Conservation (phyloP, 2,888 invertebrate genomes). For the Silvanus unidentatus region DNA sequence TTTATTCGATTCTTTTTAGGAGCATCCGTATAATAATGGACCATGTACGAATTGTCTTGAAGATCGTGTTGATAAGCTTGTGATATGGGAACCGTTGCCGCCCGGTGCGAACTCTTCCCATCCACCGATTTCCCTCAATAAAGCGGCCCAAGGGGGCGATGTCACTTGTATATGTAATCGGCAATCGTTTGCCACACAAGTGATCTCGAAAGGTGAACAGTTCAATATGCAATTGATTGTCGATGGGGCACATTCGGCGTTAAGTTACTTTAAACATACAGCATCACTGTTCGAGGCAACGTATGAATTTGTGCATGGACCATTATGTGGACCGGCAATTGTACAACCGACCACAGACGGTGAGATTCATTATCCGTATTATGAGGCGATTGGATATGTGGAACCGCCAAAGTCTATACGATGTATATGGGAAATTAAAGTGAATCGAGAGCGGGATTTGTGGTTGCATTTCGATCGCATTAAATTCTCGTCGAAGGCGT, state of each 20-base stretch:
- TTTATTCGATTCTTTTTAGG: conserved; percentile 45
- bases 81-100: conserved; percentile 68
- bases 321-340: conserved; percentile 78
- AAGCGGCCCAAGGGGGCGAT: conserved; percentile 61
- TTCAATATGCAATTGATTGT: conserved; percentile 76
- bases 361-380: conserved; percentile 80
- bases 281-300: conserved; percentile 78
- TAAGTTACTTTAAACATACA: conserved; percentile 82
- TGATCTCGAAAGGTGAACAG: conserved; percentile 75
- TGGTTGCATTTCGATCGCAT: conserved; percentile 85
- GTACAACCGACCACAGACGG: conserved; percentile 76
- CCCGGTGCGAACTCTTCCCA: conserved; percentile 42
- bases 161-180: conserved; percentile 70
- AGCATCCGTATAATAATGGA: conserved; percentile 70
- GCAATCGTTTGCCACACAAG: conserved; percentile 52
- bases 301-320: conserved; percentile 86
- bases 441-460: conserved; percentile 76
- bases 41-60: conserved; percentile 82
- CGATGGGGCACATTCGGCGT: conserved; percentile 78
- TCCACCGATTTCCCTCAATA: conserved; percentile 50
- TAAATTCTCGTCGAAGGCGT: conserved; percentile 76
- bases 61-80: conserved; percentile 76
- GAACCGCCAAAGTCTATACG: conserved; percentile 62
- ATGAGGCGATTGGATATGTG: conserved; percentile 68
- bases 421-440: conserved; percentile 55